Evolutionary conservation across 2,888 invertebrate species (phyloP).

Genomic region (Vannuccia rotundouncinata): DNA sequence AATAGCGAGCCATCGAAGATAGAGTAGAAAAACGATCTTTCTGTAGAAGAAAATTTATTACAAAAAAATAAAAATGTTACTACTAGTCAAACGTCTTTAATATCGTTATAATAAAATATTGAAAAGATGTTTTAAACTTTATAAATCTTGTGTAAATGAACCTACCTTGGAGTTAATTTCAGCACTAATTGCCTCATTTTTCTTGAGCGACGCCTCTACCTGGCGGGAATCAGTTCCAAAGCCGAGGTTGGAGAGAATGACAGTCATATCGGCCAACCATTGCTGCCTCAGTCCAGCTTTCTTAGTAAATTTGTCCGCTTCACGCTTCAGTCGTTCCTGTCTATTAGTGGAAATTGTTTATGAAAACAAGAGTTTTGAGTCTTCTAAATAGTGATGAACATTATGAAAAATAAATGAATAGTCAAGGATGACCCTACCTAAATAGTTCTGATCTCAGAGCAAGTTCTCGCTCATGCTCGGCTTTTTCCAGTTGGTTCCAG

Average conservation of each 20-base stretch:
- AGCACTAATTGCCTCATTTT: constrained; percentile 93
- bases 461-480: constrained; percentile 86
- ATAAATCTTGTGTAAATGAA: too few relatives aligned
- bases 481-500: constrained; percentile 83
- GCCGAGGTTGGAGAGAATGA: constrained; percentile 66
- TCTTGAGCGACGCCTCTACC: constrained; percentile 92
- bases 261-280: constrained; percentile 93
- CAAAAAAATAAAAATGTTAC: too few relatives aligned
- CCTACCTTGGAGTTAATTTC: constrained; percentile 78
- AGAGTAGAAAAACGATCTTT: constrained; percentile 89
- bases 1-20: constrained; percentile 82
- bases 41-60: too few relatives aligned
- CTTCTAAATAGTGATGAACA: neutral
- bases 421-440: too few relatives aligned
- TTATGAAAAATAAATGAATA: too few relatives aligned
- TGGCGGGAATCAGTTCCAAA: constrained; percentile 71
- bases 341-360: constrained; percentile 43
- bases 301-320: constrained; percentile 88
- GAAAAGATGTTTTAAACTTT: too few relatives aligned
- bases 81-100: too few relatives aligned
- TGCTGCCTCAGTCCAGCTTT: constrained; percentile 88
- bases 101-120: too few relatives aligned
- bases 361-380: neutral
- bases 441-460: constrained; percentile 81
- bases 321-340: constrained; percentile 84